phyloP scores from a whole-genome alignment of 2,797 vertebrate species.

The Acanthopagrus latus region DNA sequence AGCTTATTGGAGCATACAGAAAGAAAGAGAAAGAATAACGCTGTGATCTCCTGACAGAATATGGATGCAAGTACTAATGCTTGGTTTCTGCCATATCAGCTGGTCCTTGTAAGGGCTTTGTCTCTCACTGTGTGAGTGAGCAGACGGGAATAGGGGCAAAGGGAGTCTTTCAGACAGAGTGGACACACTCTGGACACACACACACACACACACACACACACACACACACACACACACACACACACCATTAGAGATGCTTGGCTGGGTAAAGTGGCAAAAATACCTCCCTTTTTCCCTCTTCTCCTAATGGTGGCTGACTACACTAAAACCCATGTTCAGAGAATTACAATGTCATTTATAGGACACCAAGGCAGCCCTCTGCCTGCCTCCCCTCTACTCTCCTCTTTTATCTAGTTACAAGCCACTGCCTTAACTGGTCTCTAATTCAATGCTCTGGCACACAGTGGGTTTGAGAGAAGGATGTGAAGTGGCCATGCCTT shows the following conservation, averaged over 20 bases:
- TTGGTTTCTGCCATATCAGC: constrained; percentile 58
- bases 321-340: constrained; percentile 85
- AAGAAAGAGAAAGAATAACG: constrained; percentile 38
- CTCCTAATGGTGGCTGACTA: constrained; percentile 81
- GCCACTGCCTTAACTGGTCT: constrained; percentile 79
- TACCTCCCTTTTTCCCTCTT: constrained; percentile 77
- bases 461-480: constrained; percentile 60
- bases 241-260: constrained; percentile 81
- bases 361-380: constrained; percentile 78
- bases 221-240: constrained; percentile 58
- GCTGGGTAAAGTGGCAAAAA: constrained; percentile 82
- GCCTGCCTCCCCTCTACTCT: constrained; percentile 69
- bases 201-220: constrained; percentile 52
- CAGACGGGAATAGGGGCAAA: constrained; percentile 65
- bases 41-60: constrained; percentile 45
- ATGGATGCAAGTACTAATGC: constrained; percentile 52
- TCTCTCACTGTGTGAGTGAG: constrained; percentile 66
- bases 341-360: constrained; percentile 90
- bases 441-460: constrained; percentile 75
- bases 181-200: constrained; percentile 45
- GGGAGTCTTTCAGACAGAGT: constrained; percentile 78
- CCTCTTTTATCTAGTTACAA: constrained; percentile 84
- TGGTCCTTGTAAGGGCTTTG: constrained; percentile 62
- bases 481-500: constrained; percentile 63
- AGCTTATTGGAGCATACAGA: constrained; percentile 52